Conservation (phyloP, 2,797 vertebrate species). For the Enteromius anoplus region DNA sequence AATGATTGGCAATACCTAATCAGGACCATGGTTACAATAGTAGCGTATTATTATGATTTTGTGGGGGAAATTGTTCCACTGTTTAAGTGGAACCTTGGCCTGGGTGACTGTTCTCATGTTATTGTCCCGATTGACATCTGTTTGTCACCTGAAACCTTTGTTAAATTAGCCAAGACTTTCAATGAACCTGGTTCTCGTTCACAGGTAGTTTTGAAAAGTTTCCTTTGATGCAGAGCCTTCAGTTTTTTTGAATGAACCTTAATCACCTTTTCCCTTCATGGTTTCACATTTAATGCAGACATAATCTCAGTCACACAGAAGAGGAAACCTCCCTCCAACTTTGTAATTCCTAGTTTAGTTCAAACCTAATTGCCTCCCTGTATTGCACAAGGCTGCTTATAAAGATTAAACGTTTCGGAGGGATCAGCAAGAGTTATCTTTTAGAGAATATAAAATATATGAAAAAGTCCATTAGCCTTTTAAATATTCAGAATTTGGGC, state of each 20-base stretch:
- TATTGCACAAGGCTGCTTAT: constrained; percentile 74
- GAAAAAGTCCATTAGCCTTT: background rate
- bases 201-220: constrained; percentile 67
- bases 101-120: constrained; percentile 45
- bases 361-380: constrained; percentile 74
- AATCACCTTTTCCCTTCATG: constrained; percentile 59
- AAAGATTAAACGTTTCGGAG: constrained; percentile 78
- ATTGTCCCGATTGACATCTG: constrained; percentile 39
- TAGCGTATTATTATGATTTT: background rate
- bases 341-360: constrained; percentile 68
- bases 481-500: background rate
- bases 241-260: constrained; percentile 52
- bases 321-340: constrained; percentile 66
- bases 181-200: constrained; percentile 60
- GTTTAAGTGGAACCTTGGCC: constrained; percentile 5
- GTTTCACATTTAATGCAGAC: constrained; percentile 70
- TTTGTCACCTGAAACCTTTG: constrained; percentile 60
- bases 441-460: background rate
- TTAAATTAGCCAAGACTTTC: constrained; percentile 54
- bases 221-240: constrained; percentile 66
- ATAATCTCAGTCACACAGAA: constrained; percentile 79
- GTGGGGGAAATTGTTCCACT: background rate
- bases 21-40: background rate
- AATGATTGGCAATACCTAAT: background rate
- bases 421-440: constrained; percentile 64